Evolutionary conservation across 1,140 invertebrate species (phyloP).

Genomic region (Stegodyphus mimosarum): DNA sequence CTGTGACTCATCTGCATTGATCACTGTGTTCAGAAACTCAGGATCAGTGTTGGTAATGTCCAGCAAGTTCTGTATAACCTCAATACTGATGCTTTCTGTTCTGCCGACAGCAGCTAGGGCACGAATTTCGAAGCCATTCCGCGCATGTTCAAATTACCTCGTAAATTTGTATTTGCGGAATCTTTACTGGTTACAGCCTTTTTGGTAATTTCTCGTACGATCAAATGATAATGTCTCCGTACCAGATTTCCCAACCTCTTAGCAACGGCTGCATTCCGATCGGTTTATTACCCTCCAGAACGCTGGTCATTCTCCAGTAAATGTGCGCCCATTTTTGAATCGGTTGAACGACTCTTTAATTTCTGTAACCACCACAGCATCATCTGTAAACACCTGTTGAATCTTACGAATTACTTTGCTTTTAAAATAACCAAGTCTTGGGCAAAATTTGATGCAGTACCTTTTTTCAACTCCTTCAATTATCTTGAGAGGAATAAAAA

Average conservation of each 20-base stretch:
- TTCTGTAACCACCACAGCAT: background rate
- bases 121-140: slow-evolving; percentile 9
- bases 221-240: background rate
- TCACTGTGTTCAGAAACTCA: background rate
- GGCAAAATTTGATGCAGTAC: too few relatives aligned
- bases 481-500: too few relatives aligned
- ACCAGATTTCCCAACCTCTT: background rate
- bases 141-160: slow-evolving; percentile 4
- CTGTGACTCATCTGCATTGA: too few relatives aligned
- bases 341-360: background rate
- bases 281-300: slow-evolving; percentile 1
- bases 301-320: slow-evolving; percentile 4
- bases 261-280: slow-evolving; percentile 1
- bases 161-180: background rate
- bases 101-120: slow-evolving; percentile 2
- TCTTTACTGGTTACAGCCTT: background rate
- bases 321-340: slow-evolving; percentile 11
- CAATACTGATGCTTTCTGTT: slow-evolving; percentile 1
- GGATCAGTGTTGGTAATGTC: slow-evolving; percentile 3
- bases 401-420: slow-evolving; percentile 1
- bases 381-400: slow-evolving; percentile 4
- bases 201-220: slow-evolving; percentile 7
- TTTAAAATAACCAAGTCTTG: background rate
- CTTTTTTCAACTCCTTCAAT: too few relatives aligned
- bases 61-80: slow-evolving; percentile 6